A percentile compares a stretch with the other conserved stretches of the same genome.
Conservation (phyloP, 2,888 invertebrate genomes). For the Cordilura impudica region DNA sequence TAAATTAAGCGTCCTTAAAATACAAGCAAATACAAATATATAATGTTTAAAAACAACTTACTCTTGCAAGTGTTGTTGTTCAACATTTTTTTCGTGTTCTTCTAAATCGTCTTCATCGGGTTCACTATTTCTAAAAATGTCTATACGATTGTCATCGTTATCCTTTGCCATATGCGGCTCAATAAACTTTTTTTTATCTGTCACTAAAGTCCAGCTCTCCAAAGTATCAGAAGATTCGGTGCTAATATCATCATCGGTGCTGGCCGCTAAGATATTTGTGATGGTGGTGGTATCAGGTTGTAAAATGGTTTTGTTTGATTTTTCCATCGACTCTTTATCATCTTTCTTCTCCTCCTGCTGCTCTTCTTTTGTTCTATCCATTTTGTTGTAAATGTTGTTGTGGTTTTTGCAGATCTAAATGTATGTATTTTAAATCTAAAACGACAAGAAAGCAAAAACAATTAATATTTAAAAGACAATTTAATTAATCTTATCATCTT, state of each 20-base stretch:
- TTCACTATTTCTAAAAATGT: constrained; percentile 39
- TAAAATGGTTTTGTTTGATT: constrained; percentile 9
- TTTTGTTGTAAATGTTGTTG: constrained; percentile 59
- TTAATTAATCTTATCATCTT: constrained; percentile 40
- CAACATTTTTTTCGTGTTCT: constrained; percentile 20
- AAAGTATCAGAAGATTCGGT: constrained; percentile 71
- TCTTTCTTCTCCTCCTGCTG: neutral
- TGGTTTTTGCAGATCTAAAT: constrained; percentile 51
- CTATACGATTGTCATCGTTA: constrained; percentile 42
- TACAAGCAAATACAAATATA: neutral
- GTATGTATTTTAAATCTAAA: constrained; percentile 49
- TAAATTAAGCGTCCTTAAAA: neutral
- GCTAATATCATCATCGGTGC: constrained; percentile 64
- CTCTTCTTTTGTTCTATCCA: constrained; percentile 51
- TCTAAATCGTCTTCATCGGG: constrained; percentile 17
- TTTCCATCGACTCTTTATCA: neutral
- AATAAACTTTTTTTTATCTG: constrained; percentile 63
- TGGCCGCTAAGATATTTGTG: constrained; percentile 11
- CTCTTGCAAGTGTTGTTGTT: constrained; percentile 2
- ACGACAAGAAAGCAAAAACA: neutral
- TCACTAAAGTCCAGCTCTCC: constrained; percentile 74
- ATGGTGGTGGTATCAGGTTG: constrained; percentile 11
- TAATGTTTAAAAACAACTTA: constrained; percentile 7
- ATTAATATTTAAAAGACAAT: neutral
- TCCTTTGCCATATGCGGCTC: neutral